Evolutionary conservation across 1,140 invertebrate species (phyloP), one percentile per base, ranked within the genome.

Genomic region (Dreissena rostriformis): DNA sequence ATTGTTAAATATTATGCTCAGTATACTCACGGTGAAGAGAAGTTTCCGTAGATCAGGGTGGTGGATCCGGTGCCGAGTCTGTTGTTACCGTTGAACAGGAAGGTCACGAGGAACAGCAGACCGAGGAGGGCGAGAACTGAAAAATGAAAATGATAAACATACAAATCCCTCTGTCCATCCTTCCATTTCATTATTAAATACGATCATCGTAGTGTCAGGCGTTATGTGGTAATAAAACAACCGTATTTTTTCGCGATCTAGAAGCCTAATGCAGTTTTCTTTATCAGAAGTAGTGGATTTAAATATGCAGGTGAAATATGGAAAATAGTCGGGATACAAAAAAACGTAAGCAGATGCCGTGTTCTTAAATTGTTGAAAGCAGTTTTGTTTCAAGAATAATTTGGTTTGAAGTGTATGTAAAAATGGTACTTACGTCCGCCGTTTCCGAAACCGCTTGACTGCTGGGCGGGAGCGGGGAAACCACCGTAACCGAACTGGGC

Each of bases 361-460:
- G 39, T 2, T 39, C 8, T 39, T 39, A 8, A 39, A 39, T 39
- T 39, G 39, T 39, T 39, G 8, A 39, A 39, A 2, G 8, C 8
- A 39, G n/a, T n/a, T n/a, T n/a, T n/a, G 53, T 19, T 57, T 57
- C 19, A 57, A 57, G 53, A 14, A 19, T 57, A 57, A 57, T 57
- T 14, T 19, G 19, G 53, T 57, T 57, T 57, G 53, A 57, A 57
- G 53, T 19, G 12, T 14, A 14, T 57, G 53, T 14, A 39, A 5
- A 39, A 61, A 11, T 6, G 22, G 4, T 24, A 79, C 77, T 79
- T 79, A 79, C 77, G 57, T 70, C 77, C 77, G 55, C 77, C 77
- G 14, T 71, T 79, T 71, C 77, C 77, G 53, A 79, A 55, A 39
- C 66, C 67, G 10, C 65, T 28, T 8, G 15, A 6, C 52, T 68